Evolutionary conservation across 2,888 invertebrate species (phyloP), one percentile per base, ranked within the genome.

Genomic region (Operophtera brumata): DNA sequence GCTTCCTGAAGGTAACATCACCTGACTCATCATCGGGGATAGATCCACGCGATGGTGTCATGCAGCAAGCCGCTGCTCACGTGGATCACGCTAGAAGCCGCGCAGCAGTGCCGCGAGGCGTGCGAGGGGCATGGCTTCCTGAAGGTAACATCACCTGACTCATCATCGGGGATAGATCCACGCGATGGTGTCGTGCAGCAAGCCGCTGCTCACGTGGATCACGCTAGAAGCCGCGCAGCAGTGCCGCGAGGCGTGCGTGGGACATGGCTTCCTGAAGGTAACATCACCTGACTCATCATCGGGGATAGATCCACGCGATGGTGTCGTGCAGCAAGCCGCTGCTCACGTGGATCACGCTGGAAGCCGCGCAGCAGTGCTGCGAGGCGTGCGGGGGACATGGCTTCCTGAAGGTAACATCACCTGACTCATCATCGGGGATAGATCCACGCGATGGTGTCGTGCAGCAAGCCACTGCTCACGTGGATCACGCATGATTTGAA

Each of bases 301-400:
- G n/a, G n/a, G n/a, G n/a, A n/a, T n/a, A 94, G 83, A 92, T 94
- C 62, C 94, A 94, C 79, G 93, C 93, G 41, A 91, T 94, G 71
- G 92, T 94, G 59, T 94, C 93, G 14, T 90, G 92, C 62, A 91
- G 92, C 59, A 94, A 94, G 76, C 93, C 94, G 0, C n/a, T n/a
- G n/a, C n/a, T 91, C 93, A 0, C 94, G 48, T 96, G 96, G 96
- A 87, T 93, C 0, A 94, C 94, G 49, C 84, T 94, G 57, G 93
- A 93, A 63, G 94, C 94, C 0, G 92, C 95, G 47, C 96, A 95
- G 82, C 96, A 96, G 79, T 94, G 95, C 71, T 84, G 97, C 46
- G 96, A 96, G 82, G 96, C 96, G 0, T 96, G 96, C 81, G 97
- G 96, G 0, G 97, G 97, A 7, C 96, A 97, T 78, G 97, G 96